Base-by-base conservation (phyloP, 2,797 vertebrate genomes). In the Gambelia wislizenii region DNA sequence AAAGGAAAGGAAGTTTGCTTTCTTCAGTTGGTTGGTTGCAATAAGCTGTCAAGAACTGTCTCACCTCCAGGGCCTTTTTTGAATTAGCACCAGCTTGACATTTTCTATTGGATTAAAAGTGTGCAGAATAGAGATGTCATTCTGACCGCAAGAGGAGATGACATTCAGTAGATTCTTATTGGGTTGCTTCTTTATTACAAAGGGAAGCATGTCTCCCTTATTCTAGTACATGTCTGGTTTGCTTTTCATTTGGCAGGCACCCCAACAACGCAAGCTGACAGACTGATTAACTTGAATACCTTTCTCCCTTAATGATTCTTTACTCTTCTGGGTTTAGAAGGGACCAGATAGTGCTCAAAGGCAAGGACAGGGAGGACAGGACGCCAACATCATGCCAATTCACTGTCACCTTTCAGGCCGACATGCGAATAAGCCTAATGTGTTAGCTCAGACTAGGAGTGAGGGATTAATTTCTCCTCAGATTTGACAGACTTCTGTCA, bases 51-150 rank as follows among this genome's bases (percentile, higher is more conserved):
- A 91, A 89, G 80, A 39, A 86, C 0, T 0, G 75, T 92, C 90
- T 95, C 91, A 95, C 89, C 94, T 95, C 79, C 83, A 82, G 91
- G 94, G 94, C 92, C 87, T 95, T 94, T 92, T 96, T 91, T 96
- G 93, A 96, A 95, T 95, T 94, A 95, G 56, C 93, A 89, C 84
- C 84, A 86, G 91, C 92, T 89, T 96, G 96, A 95, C 94, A 96
- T 91, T 92, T 89, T 93, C 93, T 93, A 91, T 95, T 94, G 93
- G 93, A 95, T 96, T 96, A 93, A 93, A 95, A 95, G 92, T 90
- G 88, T 89, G 90, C 88, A 94, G 94, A 95, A 95, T 92, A 93
- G 93, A 96, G 91, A 94, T 95, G 92, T 93, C 91, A 91, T 90
- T 91, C 87, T 95, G 93, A 93, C 91, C 96, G 91, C 95, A 95